Evolutionary conservation across 2,797 vertebrate genomes (phyloP), one percentile per base, ranked within the genome.

Genomic region (Kryptolebias ocellatus): DNA sequence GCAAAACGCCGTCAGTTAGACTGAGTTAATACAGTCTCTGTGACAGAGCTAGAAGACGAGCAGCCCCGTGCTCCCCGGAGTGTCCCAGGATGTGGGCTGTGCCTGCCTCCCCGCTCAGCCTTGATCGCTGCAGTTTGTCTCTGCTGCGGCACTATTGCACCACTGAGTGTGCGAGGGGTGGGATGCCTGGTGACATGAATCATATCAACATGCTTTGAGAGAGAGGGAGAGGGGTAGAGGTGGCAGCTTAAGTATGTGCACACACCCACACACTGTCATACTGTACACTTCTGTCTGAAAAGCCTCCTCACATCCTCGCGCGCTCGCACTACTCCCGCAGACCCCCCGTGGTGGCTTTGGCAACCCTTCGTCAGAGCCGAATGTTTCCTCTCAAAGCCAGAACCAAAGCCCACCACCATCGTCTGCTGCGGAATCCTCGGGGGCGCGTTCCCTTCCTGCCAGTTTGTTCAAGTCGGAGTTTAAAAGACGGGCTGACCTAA

Each of bases 401-500:
- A 89, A 89, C 89, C 89, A 82, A 89, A 88, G 87, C 88, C 87
- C 86, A 79, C 89, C 87, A 81, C 76, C 77, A 64, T 76, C 86
- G 66, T 85, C 86, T 87, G 83, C 76, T 63, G 83, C 84, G 57
- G 85, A 78, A 65, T 89, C 89, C 89, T 90, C 72, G 10, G 87
- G 87, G 89, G 87, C 55, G 56, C 69, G 61, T 89, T 86, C 84
- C 84, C 74, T 87, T 90, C 87, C 89, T 89, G 83, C 84, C 83
- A 90, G 90, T 91, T 87, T 87, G 90, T 89, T 91, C 75, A 81
- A 90, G 83, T 89, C 70, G 10, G 87, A 70, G 85, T 89, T 89
- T 83, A 89, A 90, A 89, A 90, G 88, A 88, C 58, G 49, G 72
- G 88, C 84, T 93, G 92, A 92, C 91, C 92, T 91, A 93, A 86